phyloP scores from a whole-genome alignment of 2,113 vertebrate genomes.

The Equus quagga region DNA sequence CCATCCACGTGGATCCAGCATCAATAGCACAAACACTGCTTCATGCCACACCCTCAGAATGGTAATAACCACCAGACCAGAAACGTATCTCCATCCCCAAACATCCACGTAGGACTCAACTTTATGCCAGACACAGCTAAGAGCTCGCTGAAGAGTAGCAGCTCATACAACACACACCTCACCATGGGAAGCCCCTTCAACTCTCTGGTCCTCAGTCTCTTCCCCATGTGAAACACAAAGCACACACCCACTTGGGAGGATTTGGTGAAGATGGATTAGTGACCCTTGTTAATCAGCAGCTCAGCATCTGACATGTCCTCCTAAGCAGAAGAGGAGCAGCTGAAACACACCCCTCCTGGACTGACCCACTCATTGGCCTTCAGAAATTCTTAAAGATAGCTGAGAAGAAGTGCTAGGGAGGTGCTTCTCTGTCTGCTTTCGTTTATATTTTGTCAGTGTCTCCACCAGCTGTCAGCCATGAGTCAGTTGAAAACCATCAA shows the following conservation, averaged over 20 bases:
- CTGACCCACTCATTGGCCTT: not conserved
- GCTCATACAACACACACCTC: not conserved
- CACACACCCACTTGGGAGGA: too few relatives aligned
- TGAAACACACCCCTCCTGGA: fast-evolving
- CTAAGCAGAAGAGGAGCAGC: fast-evolving
- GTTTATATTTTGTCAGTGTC: not conserved
- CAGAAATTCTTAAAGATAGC: too few relatives aligned
- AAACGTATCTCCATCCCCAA: not conserved
- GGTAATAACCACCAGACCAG: too few relatives aligned
- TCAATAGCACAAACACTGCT: not conserved
- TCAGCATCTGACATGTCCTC: fast-evolving
- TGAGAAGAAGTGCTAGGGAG: not conserved
- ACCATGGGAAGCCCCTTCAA: too few relatives aligned
- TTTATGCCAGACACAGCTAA: not conserved
- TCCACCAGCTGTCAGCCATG: not conserved
- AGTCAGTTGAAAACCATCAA: not conserved
- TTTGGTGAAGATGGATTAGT: not conserved
- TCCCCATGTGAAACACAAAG: not conserved
- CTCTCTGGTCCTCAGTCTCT: not conserved
- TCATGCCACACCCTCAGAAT: not conserved
- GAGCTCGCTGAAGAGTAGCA: not conserved
- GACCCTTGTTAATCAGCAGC: too few relatives aligned
- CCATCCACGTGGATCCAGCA: not conserved
- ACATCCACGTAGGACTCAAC: too few relatives aligned
- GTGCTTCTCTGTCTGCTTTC: not conserved